Conservation (phyloP, 92 coral and sea anemone genomes). For the Epizoanthus ramosus region DNA sequence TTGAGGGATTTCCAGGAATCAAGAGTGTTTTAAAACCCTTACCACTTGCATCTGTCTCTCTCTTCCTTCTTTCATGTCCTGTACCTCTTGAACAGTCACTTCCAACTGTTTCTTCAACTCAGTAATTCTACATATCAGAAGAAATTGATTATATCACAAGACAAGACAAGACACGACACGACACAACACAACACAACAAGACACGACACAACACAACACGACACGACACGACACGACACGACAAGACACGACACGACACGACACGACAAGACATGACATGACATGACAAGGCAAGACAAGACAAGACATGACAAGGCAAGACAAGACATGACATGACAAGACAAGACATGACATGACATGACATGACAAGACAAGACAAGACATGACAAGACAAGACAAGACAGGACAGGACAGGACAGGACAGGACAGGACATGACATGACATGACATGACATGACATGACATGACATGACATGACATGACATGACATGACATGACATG, state of each 20-base stretch:
- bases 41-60: constrained; percentile 41
- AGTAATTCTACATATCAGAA: constrained; percentile 20
- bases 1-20: too few relatives aligned
- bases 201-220: too few relatives aligned
- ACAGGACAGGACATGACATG: background rate
- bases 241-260: too few relatives aligned
- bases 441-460: background rate
- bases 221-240: too few relatives aligned
- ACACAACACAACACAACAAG: too few relatives aligned
- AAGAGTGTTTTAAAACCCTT: too few relatives aligned
- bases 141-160: background rate
- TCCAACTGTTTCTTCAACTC: constrained; percentile 39
- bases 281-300: too few relatives aligned
- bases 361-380: background rate
- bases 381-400: background rate
- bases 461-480: background rate
- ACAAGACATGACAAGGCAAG: too few relatives aligned
- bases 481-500: background rate
- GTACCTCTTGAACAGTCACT: constrained; percentile 34
- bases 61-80: constrained; percentile 38
- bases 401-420: background rate
- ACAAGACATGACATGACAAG: too few relatives aligned
- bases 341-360: background rate
- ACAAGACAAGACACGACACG: too few relatives aligned
- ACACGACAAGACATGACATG: too few relatives aligned